A percentile compares a stretch with the other conserved stretches of the same genome.
Evolutionary conservation across 2,888 invertebrate genomes (phyloP).

Genomic region (Microctonus brassicae): DNA sequence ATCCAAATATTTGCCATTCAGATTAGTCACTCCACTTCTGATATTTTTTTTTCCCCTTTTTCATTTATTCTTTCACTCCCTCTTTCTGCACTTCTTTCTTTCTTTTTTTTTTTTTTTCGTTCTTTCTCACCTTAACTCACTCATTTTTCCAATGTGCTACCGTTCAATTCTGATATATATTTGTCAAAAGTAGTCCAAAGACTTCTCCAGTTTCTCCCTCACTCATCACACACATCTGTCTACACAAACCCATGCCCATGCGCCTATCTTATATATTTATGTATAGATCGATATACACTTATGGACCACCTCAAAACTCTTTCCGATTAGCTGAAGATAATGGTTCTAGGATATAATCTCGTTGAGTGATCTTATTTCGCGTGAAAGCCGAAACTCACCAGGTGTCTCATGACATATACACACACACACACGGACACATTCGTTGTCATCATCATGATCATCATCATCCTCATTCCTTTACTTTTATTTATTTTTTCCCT

Average conservation of each 20-base stretch:
- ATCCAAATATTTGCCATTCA: constrained; percentile 69
- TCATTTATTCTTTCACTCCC: constrained; percentile 9
- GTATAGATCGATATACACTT: constrained; percentile 5
- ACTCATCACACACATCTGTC: constrained; percentile 13
- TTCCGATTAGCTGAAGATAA: constrained; percentile 64
- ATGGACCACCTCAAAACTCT: constrained; percentile 56
- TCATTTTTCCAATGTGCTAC: background rate
- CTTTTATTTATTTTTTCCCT: constrained; percentile 14
- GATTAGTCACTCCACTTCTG: constrained; percentile 58
- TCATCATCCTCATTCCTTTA: constrained; percentile 2
- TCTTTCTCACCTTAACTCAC: background rate
- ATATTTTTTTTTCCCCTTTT: constrained; percentile 37
- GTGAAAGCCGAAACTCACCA: constrained; percentile 64
- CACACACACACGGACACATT: constrained; percentile 10
- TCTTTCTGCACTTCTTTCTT: no score
- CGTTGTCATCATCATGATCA: constrained; percentile 36
- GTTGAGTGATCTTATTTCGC: constrained; percentile 66
- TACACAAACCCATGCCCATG: constrained; percentile 37
- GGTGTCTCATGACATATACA: constrained; percentile 52
- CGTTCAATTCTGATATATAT: background rate
- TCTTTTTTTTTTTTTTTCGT: no score
- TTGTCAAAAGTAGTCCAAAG: background rate
- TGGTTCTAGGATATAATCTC: constrained; percentile 57
- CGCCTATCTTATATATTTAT: background rate
- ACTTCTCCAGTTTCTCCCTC: constrained; percentile 7